Conservation (phyloP, 2,888 invertebrate species). For the Disparrhopalites patrizii region DNA sequence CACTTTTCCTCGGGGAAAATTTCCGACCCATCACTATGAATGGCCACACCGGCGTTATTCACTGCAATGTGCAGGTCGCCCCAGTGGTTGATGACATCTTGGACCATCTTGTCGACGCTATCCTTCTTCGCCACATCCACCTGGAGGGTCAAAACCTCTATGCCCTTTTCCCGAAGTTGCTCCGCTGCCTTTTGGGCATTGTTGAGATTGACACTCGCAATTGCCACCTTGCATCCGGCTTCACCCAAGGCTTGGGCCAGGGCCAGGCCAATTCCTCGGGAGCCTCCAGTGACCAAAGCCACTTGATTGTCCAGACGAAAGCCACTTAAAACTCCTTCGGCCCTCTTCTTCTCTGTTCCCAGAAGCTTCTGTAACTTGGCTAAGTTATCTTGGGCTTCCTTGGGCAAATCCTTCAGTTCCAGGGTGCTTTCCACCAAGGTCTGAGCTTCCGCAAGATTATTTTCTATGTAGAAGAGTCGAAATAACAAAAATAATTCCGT, state of each 20-base stretch:
- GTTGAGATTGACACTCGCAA: slow-evolving; percentile 35
- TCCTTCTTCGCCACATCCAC: slow-evolving; percentile 43
- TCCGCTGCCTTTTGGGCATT: slow-evolving; percentile 35
- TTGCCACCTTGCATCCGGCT: slow-evolving; percentile 41
- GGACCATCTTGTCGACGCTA: slow-evolving; percentile 40
- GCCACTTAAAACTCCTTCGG: not conserved
- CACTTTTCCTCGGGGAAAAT: slow-evolving; percentile 37
- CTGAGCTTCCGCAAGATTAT: no score
- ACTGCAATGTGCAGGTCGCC: slow-evolving; percentile 40
- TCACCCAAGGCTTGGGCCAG: slow-evolving; percentile 36
- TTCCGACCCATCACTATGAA: slow-evolving; percentile 32
- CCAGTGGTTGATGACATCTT: slow-evolving; percentile 31
- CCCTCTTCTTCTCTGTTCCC: not conserved
- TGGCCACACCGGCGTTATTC: slow-evolving; percentile 44
- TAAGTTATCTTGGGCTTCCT: not conserved
- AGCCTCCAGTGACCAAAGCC: slow-evolving; percentile 38
- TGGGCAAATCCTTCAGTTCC: no score
- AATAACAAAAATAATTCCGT: no score
- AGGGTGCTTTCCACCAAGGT: no score
- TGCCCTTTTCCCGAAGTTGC: slow-evolving; percentile 36
- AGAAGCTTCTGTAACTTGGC: not conserved
- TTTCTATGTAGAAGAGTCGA: no score
- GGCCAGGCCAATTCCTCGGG: slow-evolving; percentile 19
- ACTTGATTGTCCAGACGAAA: slow-evolving; percentile 41
- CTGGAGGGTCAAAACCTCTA: slow-evolving; percentile 36